Percentiles rank a stretch among this genome's conserved stretches.
Evolutionary conservation across 1,140 invertebrate genomes (phyloP).

Genomic region (Cyclina sinensis): DNA sequence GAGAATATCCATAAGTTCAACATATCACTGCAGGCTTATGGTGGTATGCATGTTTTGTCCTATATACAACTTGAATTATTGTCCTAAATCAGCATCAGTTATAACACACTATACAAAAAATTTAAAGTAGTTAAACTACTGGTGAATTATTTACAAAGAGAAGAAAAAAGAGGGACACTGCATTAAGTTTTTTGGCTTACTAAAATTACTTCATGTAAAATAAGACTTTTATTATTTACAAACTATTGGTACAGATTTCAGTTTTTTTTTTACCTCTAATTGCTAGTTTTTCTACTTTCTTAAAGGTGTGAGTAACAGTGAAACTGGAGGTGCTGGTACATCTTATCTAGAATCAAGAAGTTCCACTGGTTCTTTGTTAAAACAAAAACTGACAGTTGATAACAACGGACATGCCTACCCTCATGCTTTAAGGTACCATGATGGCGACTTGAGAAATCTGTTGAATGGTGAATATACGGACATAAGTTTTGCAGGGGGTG

Average conservation of each 20-base stretch:
- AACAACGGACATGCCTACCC: slow-evolving; percentile 78
- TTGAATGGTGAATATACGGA: slow-evolving; percentile 75
- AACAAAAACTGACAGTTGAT: slow-evolving; percentile 72
- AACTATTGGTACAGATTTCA: no score
- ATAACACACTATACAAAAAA: not conserved
- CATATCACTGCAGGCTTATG: slow-evolving; percentile 73
- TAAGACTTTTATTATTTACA: no score
- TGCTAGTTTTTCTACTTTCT: not conserved
- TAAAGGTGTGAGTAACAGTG: slow-evolving; percentile 73
- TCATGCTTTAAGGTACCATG: slow-evolving; percentile 48
- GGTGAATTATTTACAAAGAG: not conserved
- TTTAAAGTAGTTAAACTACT: not conserved
- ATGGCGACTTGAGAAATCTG: slow-evolving; percentile 71
- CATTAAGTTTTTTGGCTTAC: no score
- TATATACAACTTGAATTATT: no score
- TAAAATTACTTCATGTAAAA: no score
- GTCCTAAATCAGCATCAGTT: not conserved
- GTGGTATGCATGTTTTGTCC: no score
- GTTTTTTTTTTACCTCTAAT: not conserved
- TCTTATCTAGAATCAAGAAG: slow-evolving; percentile 72
- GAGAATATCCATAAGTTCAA: slow-evolving; percentile 77
- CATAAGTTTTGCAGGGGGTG: slow-evolving; percentile 74
- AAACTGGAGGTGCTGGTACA: slow-evolving; percentile 79
- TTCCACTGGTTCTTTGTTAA: slow-evolving; percentile 41
- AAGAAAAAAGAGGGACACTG: no score